A percentile compares a stretch with the other conserved stretches of the same genome.
phyloP scores from a whole-genome alignment of 2,888 invertebrate genomes.

The Alentia gelatinosa region DNA sequence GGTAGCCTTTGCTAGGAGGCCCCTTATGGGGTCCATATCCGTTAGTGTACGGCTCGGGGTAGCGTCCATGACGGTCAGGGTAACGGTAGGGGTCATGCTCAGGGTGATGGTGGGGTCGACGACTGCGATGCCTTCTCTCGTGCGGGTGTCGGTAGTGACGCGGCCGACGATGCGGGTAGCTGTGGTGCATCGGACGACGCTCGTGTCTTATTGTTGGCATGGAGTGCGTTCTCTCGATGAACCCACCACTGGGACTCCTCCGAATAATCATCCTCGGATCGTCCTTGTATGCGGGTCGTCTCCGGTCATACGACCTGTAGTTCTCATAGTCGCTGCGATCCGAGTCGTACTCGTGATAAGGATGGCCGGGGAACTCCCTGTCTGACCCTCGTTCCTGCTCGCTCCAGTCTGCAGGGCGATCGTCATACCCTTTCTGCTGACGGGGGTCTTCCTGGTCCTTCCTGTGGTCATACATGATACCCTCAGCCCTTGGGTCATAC shows the following conservation, averaged over 20 bases:
- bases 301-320: slow-evolving; percentile 23
- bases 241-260: neutral
- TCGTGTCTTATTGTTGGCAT: slow-evolving; percentile 15
- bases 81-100: neutral
- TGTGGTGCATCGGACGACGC: neutral
- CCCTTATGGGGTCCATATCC: neutral
- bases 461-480: neutral
- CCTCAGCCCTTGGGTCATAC: neutral
- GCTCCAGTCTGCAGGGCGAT: neutral
- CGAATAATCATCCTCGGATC: neutral
- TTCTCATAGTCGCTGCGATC: slow-evolving; percentile 40
- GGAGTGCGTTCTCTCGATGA: slow-evolving; percentile 22
- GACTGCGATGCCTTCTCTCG: neutral
- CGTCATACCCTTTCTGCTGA: neutral
- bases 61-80: slow-evolving; percentile 10
- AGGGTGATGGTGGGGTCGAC: neutral
- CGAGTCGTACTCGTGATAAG: neutral
- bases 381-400: neutral
- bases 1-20: neutral
- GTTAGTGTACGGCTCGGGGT: neutral
- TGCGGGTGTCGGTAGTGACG: neutral
- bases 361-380: neutral
- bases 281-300: neutral
- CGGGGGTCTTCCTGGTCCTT: neutral
- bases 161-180: neutral